Evolutionary conservation across 2,797 vertebrate genomes (phyloP).

Genomic region (Odontamblyopus lacepedii): DNA sequence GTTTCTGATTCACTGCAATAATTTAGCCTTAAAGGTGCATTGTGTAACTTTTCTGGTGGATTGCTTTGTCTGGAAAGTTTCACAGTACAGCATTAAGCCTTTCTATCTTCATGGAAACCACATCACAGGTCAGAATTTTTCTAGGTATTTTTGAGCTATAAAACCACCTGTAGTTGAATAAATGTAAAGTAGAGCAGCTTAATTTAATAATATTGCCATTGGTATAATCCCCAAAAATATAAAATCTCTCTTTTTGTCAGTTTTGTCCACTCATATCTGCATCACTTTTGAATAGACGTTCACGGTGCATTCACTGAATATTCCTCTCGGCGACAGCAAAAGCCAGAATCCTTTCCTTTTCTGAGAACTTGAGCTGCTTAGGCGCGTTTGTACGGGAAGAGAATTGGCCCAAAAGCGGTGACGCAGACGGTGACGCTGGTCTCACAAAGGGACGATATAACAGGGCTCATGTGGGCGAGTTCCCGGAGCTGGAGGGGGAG

Average conservation of each 20-base stretch:
- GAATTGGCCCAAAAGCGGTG: constrained; percentile 13
- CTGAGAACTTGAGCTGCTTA: constrained; percentile 54
- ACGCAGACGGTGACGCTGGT: neutral
- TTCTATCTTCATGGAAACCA: too few species aligned
- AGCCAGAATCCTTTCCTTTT: neutral
- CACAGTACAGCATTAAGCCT: too few species aligned
- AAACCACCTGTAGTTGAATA: too few species aligned
- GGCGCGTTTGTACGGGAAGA: constrained; percentile 32
- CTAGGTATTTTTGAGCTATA: too few species aligned
- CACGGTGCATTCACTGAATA: constrained; percentile 48
- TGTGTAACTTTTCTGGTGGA: too few species aligned
- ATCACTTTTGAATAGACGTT: neutral
- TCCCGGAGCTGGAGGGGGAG: constrained; percentile 38
- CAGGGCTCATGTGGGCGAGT: neutral
- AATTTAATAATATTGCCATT: neutral
- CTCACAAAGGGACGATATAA: constrained; percentile 34
- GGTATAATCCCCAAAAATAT: neutral
- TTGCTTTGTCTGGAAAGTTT: too few species aligned
- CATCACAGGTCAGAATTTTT: too few species aligned
- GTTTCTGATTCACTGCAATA: too few species aligned
- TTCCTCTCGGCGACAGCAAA: constrained; percentile 33
- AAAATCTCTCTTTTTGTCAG: neutral
- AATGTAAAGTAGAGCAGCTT: too few species aligned
- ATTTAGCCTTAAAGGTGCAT: too few species aligned
- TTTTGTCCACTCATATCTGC: neutral